A percentile compares a stretch with the other conserved stretches of the same genome.
Evolutionary conservation across 2,797 vertebrate genomes (phyloP).

Genomic region (Poecilia picta): DNA sequence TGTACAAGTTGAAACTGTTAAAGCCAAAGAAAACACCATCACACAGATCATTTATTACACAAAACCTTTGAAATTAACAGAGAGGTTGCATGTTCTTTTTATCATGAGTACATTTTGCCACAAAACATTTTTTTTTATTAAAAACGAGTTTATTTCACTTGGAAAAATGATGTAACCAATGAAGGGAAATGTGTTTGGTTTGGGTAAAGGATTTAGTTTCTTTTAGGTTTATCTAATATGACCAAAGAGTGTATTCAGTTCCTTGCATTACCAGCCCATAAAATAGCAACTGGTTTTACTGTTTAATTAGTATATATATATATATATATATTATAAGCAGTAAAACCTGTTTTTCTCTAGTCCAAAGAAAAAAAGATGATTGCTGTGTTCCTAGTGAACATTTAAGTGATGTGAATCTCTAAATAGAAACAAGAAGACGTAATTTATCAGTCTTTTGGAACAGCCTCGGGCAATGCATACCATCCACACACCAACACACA

Average conservation of each 20-base stretch:
- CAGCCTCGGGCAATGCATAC: constrained; percentile 38
- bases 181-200: background rate
- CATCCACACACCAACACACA: constrained; percentile 7
- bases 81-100: background rate
- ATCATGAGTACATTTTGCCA: background rate
- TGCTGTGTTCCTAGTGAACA: constrained; percentile 23
- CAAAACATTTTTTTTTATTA: background rate
- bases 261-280: background rate
- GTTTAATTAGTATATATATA: no score
- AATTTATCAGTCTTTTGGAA: constrained; percentile 47
- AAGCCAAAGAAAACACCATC: background rate
- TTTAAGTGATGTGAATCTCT: constrained; percentile 24
- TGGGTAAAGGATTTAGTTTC: background rate
- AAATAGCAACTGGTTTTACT: no score
- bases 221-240: constrained; percentile 4
- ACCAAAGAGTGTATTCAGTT: constrained; percentile 6
- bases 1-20: background rate
- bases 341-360: constrained; percentile 46
- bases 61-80: background rate
- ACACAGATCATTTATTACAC: background rate
- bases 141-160: background rate
- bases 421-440: constrained; percentile 28
- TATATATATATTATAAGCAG: background rate
- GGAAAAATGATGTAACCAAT: background rate
- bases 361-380: constrained; percentile 9